Percentiles rank a stretch among this genome's conserved stretches.
Evolutionary conservation across 1,140 invertebrate genomes (phyloP).

Genomic region (Drosophila biarmipes): DNA sequence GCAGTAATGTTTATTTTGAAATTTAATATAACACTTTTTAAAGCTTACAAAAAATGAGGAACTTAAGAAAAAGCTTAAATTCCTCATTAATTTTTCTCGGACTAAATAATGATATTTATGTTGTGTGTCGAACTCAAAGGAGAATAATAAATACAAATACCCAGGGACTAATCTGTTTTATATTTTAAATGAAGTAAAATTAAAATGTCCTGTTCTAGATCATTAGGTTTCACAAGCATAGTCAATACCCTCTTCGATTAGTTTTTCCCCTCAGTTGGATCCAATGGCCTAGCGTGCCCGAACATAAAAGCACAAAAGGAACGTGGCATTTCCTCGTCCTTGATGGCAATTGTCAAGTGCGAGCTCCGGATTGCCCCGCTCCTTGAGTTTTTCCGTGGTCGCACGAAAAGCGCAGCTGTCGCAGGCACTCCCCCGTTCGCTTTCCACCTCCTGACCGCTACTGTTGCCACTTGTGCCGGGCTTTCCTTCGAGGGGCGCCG

Average conservation of each 20-base stretch:
- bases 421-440: constrained; percentile 1
- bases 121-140: too few relatives aligned
- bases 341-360: constrained; percentile 76
- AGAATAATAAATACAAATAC: too few relatives aligned
- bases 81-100: too few relatives aligned
- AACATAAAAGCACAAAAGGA: constrained; percentile 48
- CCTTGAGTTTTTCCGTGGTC: constrained; percentile 16
- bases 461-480: constrained; percentile 30
- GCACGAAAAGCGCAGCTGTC: constrained; percentile 74
- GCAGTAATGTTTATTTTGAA: too few relatives aligned
- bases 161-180: too few relatives aligned
- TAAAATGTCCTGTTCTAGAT: neutral
- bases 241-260: constrained; percentile 33
- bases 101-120: too few relatives aligned
- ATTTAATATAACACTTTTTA: too few relatives aligned
- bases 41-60: too few relatives aligned
- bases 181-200: neutral
- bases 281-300: constrained; percentile 57
- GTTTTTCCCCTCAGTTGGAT: constrained; percentile 1
- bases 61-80: too few relatives aligned
- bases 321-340: constrained; percentile 73
- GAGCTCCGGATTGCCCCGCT: constrained; percentile 36
- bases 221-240: constrained; percentile 5
- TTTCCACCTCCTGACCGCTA: neutral
- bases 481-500: constrained; percentile 47